Evolutionary conservation across 2,888 invertebrate genomes (phyloP), one percentile per base, ranked within the genome.

Genomic region (Loripinus fragilis): DNA sequence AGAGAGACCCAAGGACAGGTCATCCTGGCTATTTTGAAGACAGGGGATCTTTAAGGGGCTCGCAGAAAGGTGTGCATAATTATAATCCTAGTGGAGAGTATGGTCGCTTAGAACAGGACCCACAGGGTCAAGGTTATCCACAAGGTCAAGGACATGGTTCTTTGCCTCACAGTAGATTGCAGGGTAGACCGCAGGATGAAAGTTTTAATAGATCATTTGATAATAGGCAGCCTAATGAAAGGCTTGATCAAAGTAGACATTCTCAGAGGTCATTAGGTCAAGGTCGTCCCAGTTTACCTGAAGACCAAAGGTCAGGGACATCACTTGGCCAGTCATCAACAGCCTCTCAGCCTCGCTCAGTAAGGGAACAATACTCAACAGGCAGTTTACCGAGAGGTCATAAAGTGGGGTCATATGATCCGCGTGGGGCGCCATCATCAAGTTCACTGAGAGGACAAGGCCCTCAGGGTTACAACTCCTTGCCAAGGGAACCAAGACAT

Each of bases 401-500:
- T 68, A 65, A 80, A 71, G 30, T 52, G 65, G 48, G 68, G 55
- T 68, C 71, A 74, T 66, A 69, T 35, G 77, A 79, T 38, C 73
- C 69, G 33, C 68, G 76, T 38, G 71, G 71, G 50, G 64, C 25
- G 2, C 65, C 30, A 1, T 33, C 65, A 2, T 28, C 25, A 52
- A 60, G 75, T 38, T 70, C 72, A 42, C 75, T 55, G 23, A 74
- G 71, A 52, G 77, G 79, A 70, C 77, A 41, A 28, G 67, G 23
- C 12, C 42, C 41, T 5, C 67, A 83, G 66, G 68, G 71, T 30
- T 80, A 78, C 55, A 83, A 76, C 42, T 80, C 80, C 23, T 76
- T 83, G 65, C 82, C 82, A 28, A 78, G 84, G 35, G 82, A 86
- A 73, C 74, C 81, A 76, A 79, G 81, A 60, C 60, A 60, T 20